Percentiles rank a stretch among this genome's conserved stretches.
These are phyloP conservation scores for Notothenia coriiceps DNA, from an alignment of 2,113 vertebrate species.

Conservation along the genomic window DNA sequence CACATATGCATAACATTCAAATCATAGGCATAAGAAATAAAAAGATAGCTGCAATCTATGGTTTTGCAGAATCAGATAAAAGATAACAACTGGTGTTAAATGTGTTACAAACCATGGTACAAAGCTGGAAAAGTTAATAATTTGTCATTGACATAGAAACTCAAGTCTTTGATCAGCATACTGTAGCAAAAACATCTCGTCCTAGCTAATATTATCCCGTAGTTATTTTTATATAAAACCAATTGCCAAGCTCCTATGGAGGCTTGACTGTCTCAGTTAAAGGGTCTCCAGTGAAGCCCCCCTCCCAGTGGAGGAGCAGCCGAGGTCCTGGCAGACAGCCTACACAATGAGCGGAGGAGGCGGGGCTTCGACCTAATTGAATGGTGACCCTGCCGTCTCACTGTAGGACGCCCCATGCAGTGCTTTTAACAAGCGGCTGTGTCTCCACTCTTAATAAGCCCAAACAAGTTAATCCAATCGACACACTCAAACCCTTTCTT, in stretches of 20 bases:
- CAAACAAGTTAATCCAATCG: constrained; percentile 89
- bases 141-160: neutral
- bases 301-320: constrained; percentile 27
- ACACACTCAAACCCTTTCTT: constrained; percentile 85
- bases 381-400: constrained; percentile 81
- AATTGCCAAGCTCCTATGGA: constrained; percentile 2
- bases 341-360: constrained; percentile 62
- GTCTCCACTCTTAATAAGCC: constrained; percentile 86
- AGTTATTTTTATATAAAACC: constrained; percentile 16
- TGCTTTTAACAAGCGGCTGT: constrained; percentile 84
- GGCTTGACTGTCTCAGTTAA: constrained; percentile 14
- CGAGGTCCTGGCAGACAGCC: constrained; percentile 66
- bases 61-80: too few relatives aligned
- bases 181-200: too few relatives aligned
- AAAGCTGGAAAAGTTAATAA: neutral
- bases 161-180: neutral
- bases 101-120: neutral
- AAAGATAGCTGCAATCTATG: too few relatives aligned
- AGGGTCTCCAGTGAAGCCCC: constrained; percentile 22
- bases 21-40: neutral
- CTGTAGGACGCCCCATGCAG: constrained; percentile 80
- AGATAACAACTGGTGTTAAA: too few relatives aligned
- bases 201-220: neutral
- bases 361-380: constrained; percentile 75
- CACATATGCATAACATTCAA: neutral